Conservation (phyloP, 35 echinoderm and acorn worm genomes). For the Strongylocentrotus purpuratus region DNA sequence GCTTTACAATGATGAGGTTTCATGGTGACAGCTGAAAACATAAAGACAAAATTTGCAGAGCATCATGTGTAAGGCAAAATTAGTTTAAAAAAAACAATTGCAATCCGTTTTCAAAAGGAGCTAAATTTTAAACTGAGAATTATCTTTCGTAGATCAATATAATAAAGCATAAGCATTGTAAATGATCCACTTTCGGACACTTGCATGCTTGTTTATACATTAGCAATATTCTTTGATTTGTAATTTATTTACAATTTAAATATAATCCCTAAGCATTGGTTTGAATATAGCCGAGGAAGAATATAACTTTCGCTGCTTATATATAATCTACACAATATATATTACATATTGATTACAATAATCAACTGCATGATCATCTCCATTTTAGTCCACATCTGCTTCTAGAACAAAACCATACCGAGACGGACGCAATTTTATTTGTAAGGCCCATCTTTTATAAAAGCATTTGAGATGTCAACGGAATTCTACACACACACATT, state of each 20-base stretch:
- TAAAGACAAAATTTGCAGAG: background rate
- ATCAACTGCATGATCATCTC: too few species aligned
- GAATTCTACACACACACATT: conserved; percentile 10
- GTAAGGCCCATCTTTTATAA: background rate
- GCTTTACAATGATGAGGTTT: too few species aligned
- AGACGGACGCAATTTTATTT: background rate
- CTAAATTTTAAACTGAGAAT: background rate
- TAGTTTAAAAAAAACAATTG: background rate
- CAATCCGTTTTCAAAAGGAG: background rate
- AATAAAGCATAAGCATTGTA: background rate
- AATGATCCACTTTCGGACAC: background rate
- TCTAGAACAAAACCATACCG: background rate
- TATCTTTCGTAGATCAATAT: background rate
- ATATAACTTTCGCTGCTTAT: background rate
- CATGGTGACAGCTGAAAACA: background rate
- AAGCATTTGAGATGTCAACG: background rate
- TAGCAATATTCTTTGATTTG: background rate
- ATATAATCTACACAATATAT: background rate
- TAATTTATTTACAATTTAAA: background rate
- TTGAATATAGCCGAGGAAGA: background rate
- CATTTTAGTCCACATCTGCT: background rate
- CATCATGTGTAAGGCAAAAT: background rate
- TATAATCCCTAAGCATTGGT: background rate
- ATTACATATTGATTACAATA: background rate
- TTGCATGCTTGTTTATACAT: background rate